Conservation (phyloP, 1,140 invertebrate species). For the Ceratina japonica region DNA sequence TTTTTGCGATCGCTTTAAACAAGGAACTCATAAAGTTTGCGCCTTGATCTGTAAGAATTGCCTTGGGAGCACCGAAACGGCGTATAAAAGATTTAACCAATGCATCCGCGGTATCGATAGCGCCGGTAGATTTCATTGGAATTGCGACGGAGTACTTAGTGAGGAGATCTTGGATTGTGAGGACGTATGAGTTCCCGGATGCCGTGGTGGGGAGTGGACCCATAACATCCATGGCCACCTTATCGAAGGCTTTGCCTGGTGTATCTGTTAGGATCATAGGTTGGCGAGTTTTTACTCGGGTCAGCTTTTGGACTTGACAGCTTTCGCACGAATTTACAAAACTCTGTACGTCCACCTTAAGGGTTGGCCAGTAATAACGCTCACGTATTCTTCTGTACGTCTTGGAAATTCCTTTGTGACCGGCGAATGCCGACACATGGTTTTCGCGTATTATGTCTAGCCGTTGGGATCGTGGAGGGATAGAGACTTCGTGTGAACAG, state of each 20-base stretch:
- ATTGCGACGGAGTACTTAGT: background rate
- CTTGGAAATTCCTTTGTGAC: background rate
- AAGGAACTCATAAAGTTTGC: too few species aligned
- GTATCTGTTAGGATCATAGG: slow-evolving; percentile 23
- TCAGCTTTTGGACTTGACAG: too few species aligned
- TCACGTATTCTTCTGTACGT: background rate
- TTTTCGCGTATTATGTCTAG: too few species aligned
- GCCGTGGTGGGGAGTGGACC: background rate
- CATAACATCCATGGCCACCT: slow-evolving; percentile 10
- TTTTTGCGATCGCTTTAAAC: too few species aligned
- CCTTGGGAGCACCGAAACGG: too few species aligned
- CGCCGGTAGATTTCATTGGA: background rate
- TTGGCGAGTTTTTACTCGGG: slow-evolving; percentile 2
- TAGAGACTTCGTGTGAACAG: too few species aligned
- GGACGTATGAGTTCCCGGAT: background rate
- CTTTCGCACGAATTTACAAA: background rate
- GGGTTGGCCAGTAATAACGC: background rate
- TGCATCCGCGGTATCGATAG: too few species aligned
- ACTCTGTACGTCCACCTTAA: background rate
- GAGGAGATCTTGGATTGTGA: slow-evolving; percentile 7
- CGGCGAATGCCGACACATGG: too few species aligned
- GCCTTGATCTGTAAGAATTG: too few species aligned
- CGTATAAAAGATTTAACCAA: background rate
- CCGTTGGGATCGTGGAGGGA: too few species aligned
- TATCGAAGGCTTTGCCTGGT: slow-evolving; percentile 2